A percentile compares a stretch with the other conserved stretches of the same genome.
phyloP scores from a whole-genome alignment of 2,888 invertebrate genomes.

The Nemotelus pantherinus region DNA sequence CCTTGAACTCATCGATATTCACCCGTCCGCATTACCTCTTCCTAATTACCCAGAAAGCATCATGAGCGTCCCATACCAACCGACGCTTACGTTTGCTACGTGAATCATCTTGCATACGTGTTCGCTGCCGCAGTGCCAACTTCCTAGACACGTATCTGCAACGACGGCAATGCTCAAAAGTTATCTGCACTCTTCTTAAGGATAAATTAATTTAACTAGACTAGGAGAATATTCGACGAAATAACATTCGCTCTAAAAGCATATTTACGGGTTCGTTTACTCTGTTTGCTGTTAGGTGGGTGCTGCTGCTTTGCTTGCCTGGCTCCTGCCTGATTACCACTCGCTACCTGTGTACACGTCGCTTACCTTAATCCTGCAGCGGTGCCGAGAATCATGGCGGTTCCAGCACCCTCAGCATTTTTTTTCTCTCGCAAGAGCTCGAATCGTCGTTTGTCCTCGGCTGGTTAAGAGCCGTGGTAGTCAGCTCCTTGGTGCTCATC shows the following conservation, averaged over 20 bases:
- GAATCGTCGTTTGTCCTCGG: not conserved
- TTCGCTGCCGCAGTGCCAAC: not conserved
- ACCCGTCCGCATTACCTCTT: too few species aligned
- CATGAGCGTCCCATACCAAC: too few species aligned
- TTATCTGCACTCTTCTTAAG: conserved; percentile 4
- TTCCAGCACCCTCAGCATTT: not conserved
- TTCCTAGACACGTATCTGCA: not conserved
- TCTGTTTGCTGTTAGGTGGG: not conserved
- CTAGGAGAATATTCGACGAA: conserved; percentile 15
- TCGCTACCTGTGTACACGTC: not conserved
- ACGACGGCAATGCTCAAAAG: not conserved
- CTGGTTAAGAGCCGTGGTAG: not conserved
- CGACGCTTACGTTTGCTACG: too few species aligned
- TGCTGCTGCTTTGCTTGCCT: not conserved
- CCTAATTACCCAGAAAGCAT: too few species aligned
- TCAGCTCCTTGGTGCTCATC: not conserved
- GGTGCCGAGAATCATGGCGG: not conserved
- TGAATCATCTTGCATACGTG: not conserved
- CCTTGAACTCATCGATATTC: too few species aligned
- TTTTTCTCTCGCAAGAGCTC: too few species aligned
- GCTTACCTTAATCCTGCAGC: not conserved
- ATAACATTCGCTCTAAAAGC: conserved; percentile 21
- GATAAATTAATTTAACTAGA: conserved; percentile 32
- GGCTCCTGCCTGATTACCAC: too few species aligned
- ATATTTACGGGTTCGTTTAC: conserved; percentile 24